phyloP scores from a whole-genome alignment of 2,888 invertebrate genomes.

The Temnothorax rugatulus region DNA sequence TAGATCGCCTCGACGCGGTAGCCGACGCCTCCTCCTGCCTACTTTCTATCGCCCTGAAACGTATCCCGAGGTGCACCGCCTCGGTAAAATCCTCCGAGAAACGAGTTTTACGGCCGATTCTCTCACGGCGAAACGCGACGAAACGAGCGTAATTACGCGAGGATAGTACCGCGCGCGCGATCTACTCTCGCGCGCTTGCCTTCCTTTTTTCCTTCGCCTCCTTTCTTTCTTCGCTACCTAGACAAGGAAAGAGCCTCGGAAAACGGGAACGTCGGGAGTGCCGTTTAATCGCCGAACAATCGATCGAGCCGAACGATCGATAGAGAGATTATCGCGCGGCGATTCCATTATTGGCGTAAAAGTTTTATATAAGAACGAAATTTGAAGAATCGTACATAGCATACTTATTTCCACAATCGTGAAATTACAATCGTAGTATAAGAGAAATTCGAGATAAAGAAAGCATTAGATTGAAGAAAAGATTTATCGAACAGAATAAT shows the following conservation, averaged over 20 bases:
- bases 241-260: not conserved
- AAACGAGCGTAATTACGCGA: slow-evolving; percentile 73
- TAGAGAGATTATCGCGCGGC: slow-evolving; percentile 14
- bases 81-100: slow-evolving; percentile 69
- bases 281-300: slow-evolving; percentile 49
- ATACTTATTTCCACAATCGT: not conserved
- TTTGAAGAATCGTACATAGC: not conserved
- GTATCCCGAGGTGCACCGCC: slow-evolving; percentile 57
- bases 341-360: slow-evolving; percentile 8
- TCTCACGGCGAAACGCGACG: slow-evolving; percentile 71
- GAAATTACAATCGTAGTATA: not conserved
- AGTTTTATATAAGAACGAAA: not conserved
- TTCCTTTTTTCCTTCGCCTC: slow-evolving; percentile 15
- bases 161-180: slow-evolving; percentile 57
- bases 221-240: slow-evolving; percentile 22
- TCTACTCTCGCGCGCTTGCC: slow-evolving; percentile 39
- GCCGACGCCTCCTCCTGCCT: slow-evolving; percentile 65
- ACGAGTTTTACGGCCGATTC: slow-evolving; percentile 73
- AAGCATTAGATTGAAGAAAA: not conserved
- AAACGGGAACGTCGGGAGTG: slow-evolving; percentile 48
- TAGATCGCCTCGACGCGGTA: slow-evolving; percentile 65
- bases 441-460: not conserved
- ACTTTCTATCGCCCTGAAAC: slow-evolving; percentile 72
- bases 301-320: slow-evolving; percentile 32
- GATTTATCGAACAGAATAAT: not conserved